Conservation (phyloP, 2,113 vertebrate species). For the Gambusia affinis region DNA sequence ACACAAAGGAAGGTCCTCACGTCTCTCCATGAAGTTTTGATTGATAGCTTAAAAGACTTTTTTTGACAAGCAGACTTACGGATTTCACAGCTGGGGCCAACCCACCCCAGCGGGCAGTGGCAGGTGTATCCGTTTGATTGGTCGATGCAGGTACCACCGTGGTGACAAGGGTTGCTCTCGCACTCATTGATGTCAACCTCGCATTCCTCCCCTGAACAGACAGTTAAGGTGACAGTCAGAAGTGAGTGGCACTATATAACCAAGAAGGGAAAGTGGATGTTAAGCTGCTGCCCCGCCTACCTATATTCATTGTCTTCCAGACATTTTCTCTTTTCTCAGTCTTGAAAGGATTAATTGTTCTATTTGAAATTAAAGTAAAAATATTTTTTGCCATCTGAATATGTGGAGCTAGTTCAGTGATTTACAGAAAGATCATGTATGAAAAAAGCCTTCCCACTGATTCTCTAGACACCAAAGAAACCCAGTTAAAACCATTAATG, state of each 20-base stretch:
- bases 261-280: background rate
- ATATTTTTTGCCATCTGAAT: background rate
- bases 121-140: slow-evolving; percentile 92
- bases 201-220: slow-evolving; percentile 87
- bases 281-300: background rate
- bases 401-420: no score
- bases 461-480: background rate
- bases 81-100: slow-evolving; percentile 96
- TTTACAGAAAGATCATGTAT: no score
- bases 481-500: background rate
- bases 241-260: background rate
- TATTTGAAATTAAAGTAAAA: background rate
- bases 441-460: background rate
- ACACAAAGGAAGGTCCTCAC: background rate
- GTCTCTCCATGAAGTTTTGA: slow-evolving; percentile 2
- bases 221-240: slow-evolving; percentile 19
- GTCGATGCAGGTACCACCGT: slow-evolving; percentile 92
- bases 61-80: slow-evolving; percentile 83
- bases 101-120: slow-evolving; percentile 94
- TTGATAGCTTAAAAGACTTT: slow-evolving; percentile 4
- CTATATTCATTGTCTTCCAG: background rate
- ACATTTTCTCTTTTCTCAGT: background rate
- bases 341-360: background rate
- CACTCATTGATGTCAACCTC: slow-evolving; percentile 93
- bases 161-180: slow-evolving; percentile 93